A percentile compares a stretch with the other conserved stretches of the same genome.
Evolutionary conservation across 2,113 vertebrate genomes (phyloP).

Genomic region (Syrrhaptes paradoxus): DNA sequence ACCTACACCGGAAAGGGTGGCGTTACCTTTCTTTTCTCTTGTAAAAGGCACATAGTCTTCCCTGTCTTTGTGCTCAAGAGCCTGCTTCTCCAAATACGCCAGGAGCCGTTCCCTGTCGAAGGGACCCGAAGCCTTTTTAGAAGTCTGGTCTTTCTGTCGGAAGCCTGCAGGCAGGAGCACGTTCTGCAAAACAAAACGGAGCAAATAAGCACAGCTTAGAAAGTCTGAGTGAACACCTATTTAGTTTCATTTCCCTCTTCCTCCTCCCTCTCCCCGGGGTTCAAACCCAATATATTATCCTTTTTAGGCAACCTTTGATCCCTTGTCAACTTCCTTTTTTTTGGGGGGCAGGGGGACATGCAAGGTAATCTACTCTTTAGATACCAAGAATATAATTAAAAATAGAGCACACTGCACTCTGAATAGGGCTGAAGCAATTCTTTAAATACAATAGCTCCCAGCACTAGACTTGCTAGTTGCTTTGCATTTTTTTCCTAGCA

Average conservation of each 20-base stretch:
- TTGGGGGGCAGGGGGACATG: neutral
- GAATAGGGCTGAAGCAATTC: neutral
- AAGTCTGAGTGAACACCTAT: neutral
- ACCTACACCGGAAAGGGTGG: neutral
- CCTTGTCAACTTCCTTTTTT: neutral
- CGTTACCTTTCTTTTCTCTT: slow-evolving; percentile 92
- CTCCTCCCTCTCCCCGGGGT: neutral
- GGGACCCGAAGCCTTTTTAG: slow-evolving; percentile 82
- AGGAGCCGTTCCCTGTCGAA: slow-evolving; percentile 89
- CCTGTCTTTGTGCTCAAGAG: slow-evolving; percentile 91
- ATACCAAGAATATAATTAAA: neutral
- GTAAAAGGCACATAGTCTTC: slow-evolving; percentile 93
- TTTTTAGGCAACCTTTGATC: neutral
- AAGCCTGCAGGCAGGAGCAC: slow-evolving; percentile 92
- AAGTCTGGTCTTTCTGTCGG: slow-evolving; percentile 95
- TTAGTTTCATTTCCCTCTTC: neutral
- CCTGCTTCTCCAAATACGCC: slow-evolving; percentile 92
- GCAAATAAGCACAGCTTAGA: neutral
- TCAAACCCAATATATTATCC: neutral
- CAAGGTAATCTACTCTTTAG: neutral
- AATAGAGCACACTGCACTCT: neutral
- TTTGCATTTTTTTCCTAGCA: neutral
- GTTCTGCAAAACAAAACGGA: slow-evolving; percentile 76
- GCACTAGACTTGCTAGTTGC: neutral
- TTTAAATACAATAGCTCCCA: neutral